A percentile compares a stretch with the other conserved stretches of the same genome.
Evolutionary conservation across 2,113 vertebrate species (phyloP).

Genomic region (Zosterops borbonicus): DNA sequence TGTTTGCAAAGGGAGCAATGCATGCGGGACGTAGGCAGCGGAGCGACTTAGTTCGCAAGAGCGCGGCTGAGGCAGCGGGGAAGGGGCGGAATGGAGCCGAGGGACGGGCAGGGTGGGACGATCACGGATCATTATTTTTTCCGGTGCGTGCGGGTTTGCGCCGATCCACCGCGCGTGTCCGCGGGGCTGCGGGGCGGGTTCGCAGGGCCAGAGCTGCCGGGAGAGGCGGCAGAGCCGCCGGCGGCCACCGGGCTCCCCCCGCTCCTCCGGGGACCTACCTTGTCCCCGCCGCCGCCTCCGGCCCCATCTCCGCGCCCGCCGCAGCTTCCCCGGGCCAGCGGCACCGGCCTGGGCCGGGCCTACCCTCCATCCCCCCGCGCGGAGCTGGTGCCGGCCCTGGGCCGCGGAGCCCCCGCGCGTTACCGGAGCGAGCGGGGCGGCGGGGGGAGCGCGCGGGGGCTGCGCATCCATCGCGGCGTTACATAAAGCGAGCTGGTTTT

Average conservation of each 20-base stretch:
- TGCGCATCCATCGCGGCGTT: constrained; percentile 36
- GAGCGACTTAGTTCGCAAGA: constrained; percentile 21
- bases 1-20: constrained; percentile 44
- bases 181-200: constrained; percentile 30
- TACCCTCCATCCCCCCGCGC: background rate
- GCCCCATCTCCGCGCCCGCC: background rate
- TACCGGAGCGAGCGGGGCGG: background rate
- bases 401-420: background rate
- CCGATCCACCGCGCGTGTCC: constrained; percentile 43
- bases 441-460: background rate
- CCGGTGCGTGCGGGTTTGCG: constrained; percentile 10
- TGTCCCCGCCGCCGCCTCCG: background rate
- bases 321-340: background rate
- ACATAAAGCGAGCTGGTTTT: constrained; percentile 61
- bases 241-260: background rate
- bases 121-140: background rate
- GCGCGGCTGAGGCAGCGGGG: constrained; percentile 9
- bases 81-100: constrained; percentile 59
- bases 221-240: background rate
- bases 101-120: constrained; percentile 64
- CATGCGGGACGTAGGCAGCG: constrained; percentile 10
- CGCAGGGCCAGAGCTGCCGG: constrained; percentile 23
- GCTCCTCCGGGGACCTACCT: constrained; percentile 12
- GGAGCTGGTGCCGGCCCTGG: background rate
- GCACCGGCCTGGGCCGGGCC: constrained; percentile 47